Conservation (phyloP, 2,888 invertebrate genomes). For the Merodon equestris region DNA sequence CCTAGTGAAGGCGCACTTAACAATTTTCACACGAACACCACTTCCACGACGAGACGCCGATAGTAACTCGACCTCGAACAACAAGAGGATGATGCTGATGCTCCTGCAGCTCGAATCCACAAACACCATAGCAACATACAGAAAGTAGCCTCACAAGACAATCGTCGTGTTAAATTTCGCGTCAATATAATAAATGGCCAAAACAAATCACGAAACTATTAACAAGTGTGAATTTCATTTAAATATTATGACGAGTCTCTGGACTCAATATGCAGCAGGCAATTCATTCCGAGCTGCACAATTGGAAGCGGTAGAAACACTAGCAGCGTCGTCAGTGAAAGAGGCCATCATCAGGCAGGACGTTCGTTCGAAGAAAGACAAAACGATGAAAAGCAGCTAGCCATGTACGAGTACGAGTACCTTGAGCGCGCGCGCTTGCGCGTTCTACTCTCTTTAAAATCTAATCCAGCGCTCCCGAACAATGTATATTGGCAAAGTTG, state of each 20-base stretch:
- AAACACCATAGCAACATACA: too few relatives aligned
- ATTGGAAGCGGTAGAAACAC: constrained; percentile 58
- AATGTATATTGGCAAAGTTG: constrained; percentile 44
- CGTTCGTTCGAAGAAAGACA: neutral
- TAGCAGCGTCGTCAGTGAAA: constrained; percentile 62
- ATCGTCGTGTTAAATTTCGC: constrained; percentile 70
- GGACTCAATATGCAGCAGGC: constrained; percentile 31
- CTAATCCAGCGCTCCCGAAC: constrained; percentile 33
- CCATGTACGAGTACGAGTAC: too few relatives aligned
- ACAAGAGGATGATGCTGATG: constrained; percentile 68
- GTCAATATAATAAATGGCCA: constrained; percentile 71
- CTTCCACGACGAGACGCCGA: constrained; percentile 25
- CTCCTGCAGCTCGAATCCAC: constrained; percentile 28
- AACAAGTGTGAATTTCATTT: constrained; percentile 77
- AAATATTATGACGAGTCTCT: constrained; percentile 67
- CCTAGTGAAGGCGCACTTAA: constrained; percentile 53
- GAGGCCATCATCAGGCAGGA: constrained; percentile 57
- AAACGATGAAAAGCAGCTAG: constrained; percentile 7
- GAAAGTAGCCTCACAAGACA: constrained; percentile 50
- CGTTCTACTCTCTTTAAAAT: constrained; percentile 9
- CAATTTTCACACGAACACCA: constrained; percentile 65
- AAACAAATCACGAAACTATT: constrained; percentile 72
- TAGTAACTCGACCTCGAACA: constrained; percentile 63
- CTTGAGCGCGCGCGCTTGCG: constrained; percentile 31
- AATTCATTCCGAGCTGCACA: constrained; percentile 55